These are phyloP conservation scores for Halichondria panicea DNA, from an alignment of 37 sponge, comb jelly and placozoan species.

Conservation along the genomic window DNA sequence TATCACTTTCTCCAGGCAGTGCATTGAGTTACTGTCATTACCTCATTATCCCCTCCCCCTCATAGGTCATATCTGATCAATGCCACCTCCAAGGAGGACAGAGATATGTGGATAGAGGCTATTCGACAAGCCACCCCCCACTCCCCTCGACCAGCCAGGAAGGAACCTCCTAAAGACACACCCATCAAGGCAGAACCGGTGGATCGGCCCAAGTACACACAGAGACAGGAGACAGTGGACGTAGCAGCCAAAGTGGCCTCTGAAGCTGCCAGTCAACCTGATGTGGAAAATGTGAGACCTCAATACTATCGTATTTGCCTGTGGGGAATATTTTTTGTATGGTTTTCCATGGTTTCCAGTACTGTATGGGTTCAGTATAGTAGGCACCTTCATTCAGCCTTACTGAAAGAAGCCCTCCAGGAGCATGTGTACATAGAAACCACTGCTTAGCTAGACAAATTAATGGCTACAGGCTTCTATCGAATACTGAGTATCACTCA, in stretches of 20 bases:
- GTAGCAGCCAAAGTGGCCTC: slow-evolving; percentile 24
- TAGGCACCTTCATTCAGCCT: too few species aligned
- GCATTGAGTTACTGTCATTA: too few species aligned
- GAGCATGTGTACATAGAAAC: too few species aligned
- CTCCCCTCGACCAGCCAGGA: background rate
- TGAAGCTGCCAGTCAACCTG: background rate
- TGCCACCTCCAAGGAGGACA: slow-evolving; percentile 57
- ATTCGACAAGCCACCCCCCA: slow-evolving; percentile 26
- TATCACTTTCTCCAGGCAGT: too few species aligned
- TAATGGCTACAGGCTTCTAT: too few species aligned
- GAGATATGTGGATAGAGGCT: slow-evolving; percentile 60
- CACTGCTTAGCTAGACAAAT: too few species aligned
- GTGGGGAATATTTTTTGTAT: too few species aligned
- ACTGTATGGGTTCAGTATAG: too few species aligned
- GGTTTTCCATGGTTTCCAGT: too few species aligned
- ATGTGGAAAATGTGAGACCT: slow-evolving; percentile 4
- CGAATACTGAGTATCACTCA: too few species aligned
- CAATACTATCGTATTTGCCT: background rate
- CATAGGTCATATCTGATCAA: slow-evolving; percentile 58
- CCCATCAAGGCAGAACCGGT: background rate
- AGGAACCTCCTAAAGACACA: background rate
- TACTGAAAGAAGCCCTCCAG: too few species aligned
- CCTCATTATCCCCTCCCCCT: background rate
- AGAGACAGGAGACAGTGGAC: slow-evolving; percentile 38
- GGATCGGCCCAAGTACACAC: slow-evolving; percentile 1